phyloP scores from a whole-genome alignment of 2,113 vertebrate genomes.

The Myocastor coypus region DNA sequence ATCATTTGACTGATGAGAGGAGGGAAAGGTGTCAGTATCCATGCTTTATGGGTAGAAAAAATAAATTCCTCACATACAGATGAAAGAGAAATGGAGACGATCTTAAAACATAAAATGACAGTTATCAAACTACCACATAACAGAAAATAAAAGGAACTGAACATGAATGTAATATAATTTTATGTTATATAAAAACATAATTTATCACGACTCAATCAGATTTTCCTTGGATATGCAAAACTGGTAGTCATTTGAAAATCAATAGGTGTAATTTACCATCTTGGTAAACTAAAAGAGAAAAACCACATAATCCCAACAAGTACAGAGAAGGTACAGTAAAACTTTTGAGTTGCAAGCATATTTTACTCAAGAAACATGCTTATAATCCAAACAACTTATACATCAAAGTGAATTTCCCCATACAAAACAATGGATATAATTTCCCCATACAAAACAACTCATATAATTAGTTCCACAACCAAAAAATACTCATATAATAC shows the following conservation, averaged over 20 bases:
- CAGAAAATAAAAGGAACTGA: neutral
- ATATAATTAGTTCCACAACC: neutral
- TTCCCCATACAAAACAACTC: neutral
- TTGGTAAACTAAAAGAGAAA: neutral
- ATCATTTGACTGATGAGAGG: neutral
- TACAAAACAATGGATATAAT: neutral
- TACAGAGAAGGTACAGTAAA: neutral
- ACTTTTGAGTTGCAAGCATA: neutral
- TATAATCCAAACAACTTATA: neutral
- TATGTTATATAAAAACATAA: neutral
- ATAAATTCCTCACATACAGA: neutral
- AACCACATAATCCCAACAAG: neutral
- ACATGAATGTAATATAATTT: neutral
- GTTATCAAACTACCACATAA: too few species aligned
- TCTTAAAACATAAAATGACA: neutral
- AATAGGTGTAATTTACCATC: neutral
- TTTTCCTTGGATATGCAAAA: neutral
- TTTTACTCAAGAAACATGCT: neutral
- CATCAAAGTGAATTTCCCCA: neutral
- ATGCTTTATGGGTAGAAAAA: neutral
- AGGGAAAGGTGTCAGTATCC: neutral
- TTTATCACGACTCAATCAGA: neutral
- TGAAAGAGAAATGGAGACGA: neutral
- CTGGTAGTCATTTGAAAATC: neutral
- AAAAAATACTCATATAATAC: neutral